Conservation (phyloP, 2,113 vertebrate species). For the Rhynchomys soricoides region DNA sequence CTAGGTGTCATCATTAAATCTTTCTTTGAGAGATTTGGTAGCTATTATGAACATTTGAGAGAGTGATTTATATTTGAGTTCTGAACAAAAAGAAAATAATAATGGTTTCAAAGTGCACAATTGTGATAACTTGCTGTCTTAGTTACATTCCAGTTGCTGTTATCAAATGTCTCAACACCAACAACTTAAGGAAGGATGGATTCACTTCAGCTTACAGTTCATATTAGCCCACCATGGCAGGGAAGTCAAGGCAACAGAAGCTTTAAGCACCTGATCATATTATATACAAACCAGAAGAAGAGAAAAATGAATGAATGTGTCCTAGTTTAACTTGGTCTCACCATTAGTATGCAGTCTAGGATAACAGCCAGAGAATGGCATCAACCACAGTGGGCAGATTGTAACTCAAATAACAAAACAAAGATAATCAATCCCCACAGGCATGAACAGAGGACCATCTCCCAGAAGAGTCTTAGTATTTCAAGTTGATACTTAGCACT, state of each 20-base stretch:
- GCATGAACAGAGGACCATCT: no score
- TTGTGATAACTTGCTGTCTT: background rate
- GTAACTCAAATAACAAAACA: background rate
- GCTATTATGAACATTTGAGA: background rate
- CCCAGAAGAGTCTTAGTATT: no score
- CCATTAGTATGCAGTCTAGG: background rate
- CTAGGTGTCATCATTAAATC: background rate
- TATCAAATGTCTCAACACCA: background rate
- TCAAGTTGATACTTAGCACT: background rate
- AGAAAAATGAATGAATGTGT: background rate
- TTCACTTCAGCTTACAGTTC: background rate
- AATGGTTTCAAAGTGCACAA: background rate
- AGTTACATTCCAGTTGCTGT: background rate
- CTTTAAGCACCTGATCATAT: background rate
- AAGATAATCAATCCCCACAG: background rate
- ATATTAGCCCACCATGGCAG: background rate
- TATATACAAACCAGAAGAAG: background rate
- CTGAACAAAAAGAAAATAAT: background rate
- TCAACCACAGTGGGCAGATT: accelerated
- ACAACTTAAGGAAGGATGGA: background rate
- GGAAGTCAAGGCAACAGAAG: background rate
- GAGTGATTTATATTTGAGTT: background rate
- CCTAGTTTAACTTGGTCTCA: no score
- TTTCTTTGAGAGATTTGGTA: background rate
- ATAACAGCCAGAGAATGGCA: background rate